Evolutionary conservation across 2,888 invertebrate genomes (phyloP).

Genomic region (Nebria salina): DNA sequence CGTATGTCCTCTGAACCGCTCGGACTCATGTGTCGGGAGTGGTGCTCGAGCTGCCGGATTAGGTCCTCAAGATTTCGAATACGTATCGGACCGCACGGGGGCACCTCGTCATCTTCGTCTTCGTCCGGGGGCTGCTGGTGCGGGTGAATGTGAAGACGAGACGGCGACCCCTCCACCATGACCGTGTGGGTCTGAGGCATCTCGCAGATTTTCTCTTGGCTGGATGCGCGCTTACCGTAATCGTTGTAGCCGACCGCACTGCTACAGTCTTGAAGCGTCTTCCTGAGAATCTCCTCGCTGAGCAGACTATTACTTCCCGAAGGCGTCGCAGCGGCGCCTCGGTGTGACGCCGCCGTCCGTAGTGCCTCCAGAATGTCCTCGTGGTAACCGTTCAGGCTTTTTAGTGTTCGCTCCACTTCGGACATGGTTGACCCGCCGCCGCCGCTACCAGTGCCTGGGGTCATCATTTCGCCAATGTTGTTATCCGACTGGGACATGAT

Average conservation of each 20-base stretch:
- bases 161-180: conserved; percentile 60
- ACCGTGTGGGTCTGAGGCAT: conserved; percentile 70
- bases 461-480: conserved; percentile 56
- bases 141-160: conserved; percentile 59
- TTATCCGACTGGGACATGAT: conserved; percentile 69
- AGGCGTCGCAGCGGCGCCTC: conserved; percentile 69
- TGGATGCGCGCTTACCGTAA: conserved; percentile 69
- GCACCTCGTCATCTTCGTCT: conserved; percentile 79
- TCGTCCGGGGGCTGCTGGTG: conserved; percentile 65
- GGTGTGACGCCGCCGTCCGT: conserved; percentile 81
- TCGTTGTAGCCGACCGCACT: conserved; percentile 66
- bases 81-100: conserved; percentile 83
- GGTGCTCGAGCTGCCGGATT: conserved; percentile 87
- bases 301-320: conserved; percentile 73
- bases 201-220: conserved; percentile 81
- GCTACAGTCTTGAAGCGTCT: conserved; percentile 72
- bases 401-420: conserved; percentile 86
- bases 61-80: conserved; percentile 92
- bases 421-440: conserved; percentile 68
- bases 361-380: conserved; percentile 92
- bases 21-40: conserved; percentile 89
- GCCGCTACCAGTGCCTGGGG: conserved; percentile 26
- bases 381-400: conserved; percentile 90
- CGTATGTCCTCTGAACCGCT: conserved; percentile 90
- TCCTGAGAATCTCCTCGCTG: conserved; percentile 75